Base-by-base conservation (phyloP, 1,140 invertebrate genomes). In the Brevipalpus yothersi region DNA sequence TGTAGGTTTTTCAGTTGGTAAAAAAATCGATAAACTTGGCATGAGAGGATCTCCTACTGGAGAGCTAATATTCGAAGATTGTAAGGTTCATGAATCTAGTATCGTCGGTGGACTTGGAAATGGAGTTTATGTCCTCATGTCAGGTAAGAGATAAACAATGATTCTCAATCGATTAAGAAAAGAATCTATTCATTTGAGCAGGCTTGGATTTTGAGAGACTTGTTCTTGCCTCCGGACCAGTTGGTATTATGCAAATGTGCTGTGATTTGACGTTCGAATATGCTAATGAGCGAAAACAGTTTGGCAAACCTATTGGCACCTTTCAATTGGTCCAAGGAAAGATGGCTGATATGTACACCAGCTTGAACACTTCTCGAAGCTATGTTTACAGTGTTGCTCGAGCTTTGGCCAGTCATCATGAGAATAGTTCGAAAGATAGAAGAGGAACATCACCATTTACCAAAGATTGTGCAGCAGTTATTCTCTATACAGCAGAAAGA, bases 271-370 rank as follows among this genome's bases (percentile, higher is more conserved):
- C 94, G 0, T 99, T 98, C 69, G 78, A 90, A 21, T 99, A 99
- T 75, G 92, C 90, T 1, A 90, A 99, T 70, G 77, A 82, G 4
- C 77, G 95, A 63, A 84, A 93, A 72, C 89, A 93, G 68, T 99
- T 98, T 76, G 80, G 81, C 23, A 73, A 79, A 65, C 77, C 79
- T 65, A 93, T 99, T 68, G 90, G 86, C 23, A 82, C 90, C 69
- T 97, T 95, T 70, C 68, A 96, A 83, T 68, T 79, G 62, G 70
- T 79, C 57, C 78, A 79, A 70, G 86, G 81, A 4, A 98, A 96
- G 78, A 82, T 99, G 73, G 94, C 94, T 0, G 88, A 98, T 67
- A 99, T 99, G 94, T 96, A 97, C 67, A 87, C 84, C 13, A 80
- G 73, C 15, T 68, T 97, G 60, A 83, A 79, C 67, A 82, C 84